phyloP scores from a whole-genome alignment of 2,797 vertebrate species.

The Danio choprae region DNA sequence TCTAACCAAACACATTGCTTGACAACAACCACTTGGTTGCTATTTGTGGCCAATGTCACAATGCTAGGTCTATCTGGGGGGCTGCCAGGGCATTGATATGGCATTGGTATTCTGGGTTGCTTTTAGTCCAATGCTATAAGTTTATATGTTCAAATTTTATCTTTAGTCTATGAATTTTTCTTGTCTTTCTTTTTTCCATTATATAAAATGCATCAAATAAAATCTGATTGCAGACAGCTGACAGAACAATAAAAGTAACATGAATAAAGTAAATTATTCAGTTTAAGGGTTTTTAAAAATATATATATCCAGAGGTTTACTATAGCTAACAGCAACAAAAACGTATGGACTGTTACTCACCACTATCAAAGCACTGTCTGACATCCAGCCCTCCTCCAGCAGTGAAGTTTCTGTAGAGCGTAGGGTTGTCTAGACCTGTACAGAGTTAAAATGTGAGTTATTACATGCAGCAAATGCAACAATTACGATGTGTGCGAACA shows the following conservation, averaged over 20 bases:
- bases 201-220: too few species aligned
- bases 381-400: slow-evolving; percentile 86
- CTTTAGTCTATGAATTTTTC: background rate
- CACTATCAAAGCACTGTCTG: slow-evolving; percentile 90
- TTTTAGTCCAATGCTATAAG: too few species aligned
- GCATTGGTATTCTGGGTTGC: background rate
- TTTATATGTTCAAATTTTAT: too few species aligned
- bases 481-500: background rate
- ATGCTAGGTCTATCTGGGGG: background rate
- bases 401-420: slow-evolving; percentile 90
- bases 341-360: slow-evolving; percentile 72
- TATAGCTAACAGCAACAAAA: background rate
- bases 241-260: too few species aligned
- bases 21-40: background rate
- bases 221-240: too few species aligned
- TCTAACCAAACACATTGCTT: background rate
- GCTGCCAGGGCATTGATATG: background rate
- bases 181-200: too few species aligned
- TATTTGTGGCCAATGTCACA: slow-evolving; percentile 6
- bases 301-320: background rate
- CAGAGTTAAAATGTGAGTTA: background rate
- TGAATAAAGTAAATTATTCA: too few species aligned
- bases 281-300: background rate
- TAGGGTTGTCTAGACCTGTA: slow-evolving; percentile 90
- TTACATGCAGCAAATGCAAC: background rate